phyloP scores from a whole-genome alignment of 2,797 vertebrate species.

The Siniperca undulata region DNA sequence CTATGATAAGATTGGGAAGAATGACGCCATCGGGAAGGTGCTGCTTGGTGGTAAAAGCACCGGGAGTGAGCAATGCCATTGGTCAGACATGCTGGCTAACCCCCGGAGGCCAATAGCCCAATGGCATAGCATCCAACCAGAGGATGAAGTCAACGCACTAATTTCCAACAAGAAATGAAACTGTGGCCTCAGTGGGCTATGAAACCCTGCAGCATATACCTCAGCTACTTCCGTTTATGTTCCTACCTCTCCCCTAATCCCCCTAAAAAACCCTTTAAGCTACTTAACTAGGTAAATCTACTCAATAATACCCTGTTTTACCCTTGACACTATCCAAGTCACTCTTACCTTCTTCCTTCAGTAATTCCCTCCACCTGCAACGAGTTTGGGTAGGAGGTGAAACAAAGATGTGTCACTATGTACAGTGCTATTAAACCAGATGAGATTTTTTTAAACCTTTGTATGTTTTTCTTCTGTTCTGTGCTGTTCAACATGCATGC shows the following conservation, averaged over 20 bases:
- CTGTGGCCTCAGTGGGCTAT: background rate
- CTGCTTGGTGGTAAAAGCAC: slow-evolving; percentile 92
- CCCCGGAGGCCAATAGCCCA: slow-evolving; percentile 97
- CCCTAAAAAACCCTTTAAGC: slow-evolving; percentile 24
- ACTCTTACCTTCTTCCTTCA: slow-evolving; percentile 29
- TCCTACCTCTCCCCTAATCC: slow-evolving; percentile 23
- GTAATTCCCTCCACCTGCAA: background rate
- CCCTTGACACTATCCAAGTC: slow-evolving; percentile 21
- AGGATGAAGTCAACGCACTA: slow-evolving; percentile 94
- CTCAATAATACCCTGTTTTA: slow-evolving; percentile 36
- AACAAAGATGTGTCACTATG: slow-evolving; percentile 47
- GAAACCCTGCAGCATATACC: slow-evolving; percentile 38
- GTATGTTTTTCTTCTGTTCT: slow-evolving; percentile 23
- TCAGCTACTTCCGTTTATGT: slow-evolving; percentile 41
- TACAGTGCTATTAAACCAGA: slow-evolving; percentile 64
- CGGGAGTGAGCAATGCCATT: slow-evolving; percentile 94
- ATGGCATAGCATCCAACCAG: slow-evolving; percentile 94
- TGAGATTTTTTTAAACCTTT: slow-evolving; percentile 33
- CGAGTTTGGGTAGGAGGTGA: no score
- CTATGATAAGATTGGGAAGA: slow-evolving; percentile 99
- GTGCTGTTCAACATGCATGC: background rate
- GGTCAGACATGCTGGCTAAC: slow-evolving; percentile 98
- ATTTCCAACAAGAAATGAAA: slow-evolving; percentile 92
- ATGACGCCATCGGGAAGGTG: slow-evolving; percentile 98
- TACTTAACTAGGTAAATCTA: slow-evolving; percentile 46